phyloP scores from a whole-genome alignment of 2,797 vertebrate species.

The Huso huso region DNA sequence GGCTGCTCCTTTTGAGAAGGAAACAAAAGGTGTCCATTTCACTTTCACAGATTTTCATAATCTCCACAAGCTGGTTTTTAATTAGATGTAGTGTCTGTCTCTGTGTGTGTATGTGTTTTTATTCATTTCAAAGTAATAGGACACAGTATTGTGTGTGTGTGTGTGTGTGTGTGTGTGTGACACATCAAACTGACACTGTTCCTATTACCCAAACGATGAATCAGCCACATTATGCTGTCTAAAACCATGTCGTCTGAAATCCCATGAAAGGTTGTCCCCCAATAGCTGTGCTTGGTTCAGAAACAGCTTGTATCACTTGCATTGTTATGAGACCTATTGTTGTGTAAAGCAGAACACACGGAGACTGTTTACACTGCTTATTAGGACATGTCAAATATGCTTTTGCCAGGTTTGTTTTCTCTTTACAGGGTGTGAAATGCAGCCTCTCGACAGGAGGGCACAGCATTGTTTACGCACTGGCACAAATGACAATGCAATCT shows the following conservation, averaged over 20 bases:
- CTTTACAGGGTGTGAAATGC: too few relatives aligned
- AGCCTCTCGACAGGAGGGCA: too few relatives aligned
- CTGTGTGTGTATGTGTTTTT: not conserved
- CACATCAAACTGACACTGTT: not conserved
- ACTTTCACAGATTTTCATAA: not conserved
- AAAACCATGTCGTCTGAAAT: not conserved
- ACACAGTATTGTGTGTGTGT: not conserved
- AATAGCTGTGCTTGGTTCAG: not conserved
- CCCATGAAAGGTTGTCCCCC: not conserved
- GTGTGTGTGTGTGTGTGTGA: not conserved
- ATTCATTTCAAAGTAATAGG: constrained; percentile 4
- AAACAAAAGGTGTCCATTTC: not conserved
- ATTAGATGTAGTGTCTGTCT: not conserved
- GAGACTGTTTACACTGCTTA: not conserved
- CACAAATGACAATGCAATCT: too few relatives aligned
- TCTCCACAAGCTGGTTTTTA: not conserved
- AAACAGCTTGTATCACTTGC: not conserved
- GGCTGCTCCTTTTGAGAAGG: not conserved
- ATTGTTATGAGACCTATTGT: not conserved
- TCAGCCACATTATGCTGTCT: not conserved
- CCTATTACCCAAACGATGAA: not conserved
- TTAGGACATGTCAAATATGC: not conserved
- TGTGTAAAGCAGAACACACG: not conserved
- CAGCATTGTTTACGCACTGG: too few relatives aligned
- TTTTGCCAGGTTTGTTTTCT: too few relatives aligned